Evolutionary conservation across 35 echinoderm and acorn worm species (phyloP).

Genomic region (Lytechinus pictus): DNA sequence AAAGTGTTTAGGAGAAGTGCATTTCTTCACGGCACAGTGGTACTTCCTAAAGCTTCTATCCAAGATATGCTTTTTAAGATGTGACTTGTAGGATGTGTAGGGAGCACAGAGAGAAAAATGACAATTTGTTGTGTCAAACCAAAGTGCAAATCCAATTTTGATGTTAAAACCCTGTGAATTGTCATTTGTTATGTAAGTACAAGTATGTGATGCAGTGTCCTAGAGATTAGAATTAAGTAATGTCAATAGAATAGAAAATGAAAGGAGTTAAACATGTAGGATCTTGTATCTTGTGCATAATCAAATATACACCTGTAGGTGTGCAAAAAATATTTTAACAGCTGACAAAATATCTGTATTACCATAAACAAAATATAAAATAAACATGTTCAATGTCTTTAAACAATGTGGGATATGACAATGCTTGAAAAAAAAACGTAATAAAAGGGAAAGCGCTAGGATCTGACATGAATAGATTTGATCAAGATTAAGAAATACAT

Average conservation of each 20-base stretch:
- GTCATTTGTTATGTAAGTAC: not conserved
- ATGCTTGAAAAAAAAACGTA: no score
- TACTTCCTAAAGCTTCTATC: not conserved
- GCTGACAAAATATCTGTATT: no score
- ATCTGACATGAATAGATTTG: no score
- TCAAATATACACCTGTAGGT: not conserved
- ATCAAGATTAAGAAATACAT: no score
- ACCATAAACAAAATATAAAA: no score
- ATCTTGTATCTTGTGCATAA: not conserved
- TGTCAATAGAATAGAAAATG: not conserved
- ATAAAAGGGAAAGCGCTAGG: not conserved
- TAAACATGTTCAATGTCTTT: no score
- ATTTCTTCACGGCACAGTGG: not conserved
- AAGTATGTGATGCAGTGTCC: not conserved
- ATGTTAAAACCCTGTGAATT: not conserved
- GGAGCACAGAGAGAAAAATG: not conserved
- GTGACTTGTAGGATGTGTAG: not conserved
- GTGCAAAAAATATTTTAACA: no score
- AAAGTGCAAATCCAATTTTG: not conserved
- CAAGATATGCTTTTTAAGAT: not conserved
- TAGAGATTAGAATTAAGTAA: not conserved
- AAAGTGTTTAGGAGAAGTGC: not conserved
- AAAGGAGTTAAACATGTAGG: not conserved
- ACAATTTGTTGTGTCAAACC: not conserved
- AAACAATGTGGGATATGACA: no score